Evolutionary conservation across 2,888 invertebrate species (phyloP), one percentile per base, ranked within the genome.

Genomic region (Lapara coniferarum): DNA sequence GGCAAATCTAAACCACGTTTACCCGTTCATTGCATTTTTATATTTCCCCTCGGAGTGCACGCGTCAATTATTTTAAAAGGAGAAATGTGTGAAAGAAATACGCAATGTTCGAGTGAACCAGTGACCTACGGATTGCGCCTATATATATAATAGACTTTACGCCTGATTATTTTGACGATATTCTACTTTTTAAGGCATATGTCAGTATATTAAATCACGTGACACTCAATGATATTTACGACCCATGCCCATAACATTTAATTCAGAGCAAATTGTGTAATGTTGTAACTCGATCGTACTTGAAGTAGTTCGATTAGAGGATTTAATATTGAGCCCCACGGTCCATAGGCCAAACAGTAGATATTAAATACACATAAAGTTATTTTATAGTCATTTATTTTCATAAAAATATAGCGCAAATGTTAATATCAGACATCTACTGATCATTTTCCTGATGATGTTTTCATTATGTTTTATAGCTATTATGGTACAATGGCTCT

Each of bases 11-110:
- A 57, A 59, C 10, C 66, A 69, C 44, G 49, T 57, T 66, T 66
- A 69, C 66, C 16, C 49, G 75, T 74, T 75, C 71, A 76, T 76
- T 81, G 78, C 80, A 82, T 81, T 85, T 84, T 81, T 80, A 77
- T 82, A 82, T 84, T 85, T 83, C 81, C 83, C 81, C 74, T 74
- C 73, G 78, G 78, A 72, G 78, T 86, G 88, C 82, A 87, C 86
- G 86, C 86, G 81, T 83, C 86, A 81, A 74, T 83, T 81, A 79
- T 69, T 81, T 76, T 84, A 81, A 87, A 88, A 85, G 81, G 81
- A 81, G 73, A 75, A 75, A 75, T 56, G 77, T 80, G 76, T 83
- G 80, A 82, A 82, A 83, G 79, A 75, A 85, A 82, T 81, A 85
- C 85, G 85, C 81, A 83, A 70, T 78, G 78, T 78, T 77, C 77